Conservation (phyloP, 2,797 vertebrate genomes). For the Pangasius macronema region DNA sequence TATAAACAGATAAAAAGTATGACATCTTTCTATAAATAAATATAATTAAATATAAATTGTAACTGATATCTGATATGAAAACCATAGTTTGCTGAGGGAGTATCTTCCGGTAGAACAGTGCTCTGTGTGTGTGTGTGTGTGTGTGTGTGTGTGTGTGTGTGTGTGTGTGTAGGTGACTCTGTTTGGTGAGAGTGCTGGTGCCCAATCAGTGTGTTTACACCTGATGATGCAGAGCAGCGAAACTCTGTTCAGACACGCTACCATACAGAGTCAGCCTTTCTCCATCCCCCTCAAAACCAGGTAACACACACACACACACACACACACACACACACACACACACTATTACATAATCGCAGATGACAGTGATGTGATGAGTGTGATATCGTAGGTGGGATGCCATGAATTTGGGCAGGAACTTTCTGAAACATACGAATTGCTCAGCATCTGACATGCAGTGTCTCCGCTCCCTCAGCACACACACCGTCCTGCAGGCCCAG, state of each 20-base stretch:
- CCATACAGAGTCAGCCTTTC: constrained; percentile 78
- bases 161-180: constrained; percentile 70
- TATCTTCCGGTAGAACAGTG: background rate
- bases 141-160: constrained; percentile 50
- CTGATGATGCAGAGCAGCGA: constrained; percentile 76
- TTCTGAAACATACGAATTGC: constrained; percentile 75
- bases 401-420: constrained; percentile 72
- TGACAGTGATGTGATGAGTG: background rate
- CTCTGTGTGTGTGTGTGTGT: background rate
- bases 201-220: constrained; percentile 77
- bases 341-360: background rate
- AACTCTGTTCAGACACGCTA: constrained; percentile 71
- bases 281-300: constrained; percentile 78
- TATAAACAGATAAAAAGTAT: background rate
- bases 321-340: constrained; percentile 22
- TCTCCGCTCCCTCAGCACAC: constrained; percentile 72
- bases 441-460: constrained; percentile 70
- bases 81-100: background rate
- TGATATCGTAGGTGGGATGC: constrained; percentile 70
- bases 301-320: constrained; percentile 56
- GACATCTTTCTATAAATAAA: background rate
- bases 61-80: background rate
- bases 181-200: constrained; percentile 78
- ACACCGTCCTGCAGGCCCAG: constrained; percentile 72
- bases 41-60: background rate